phyloP scores from a whole-genome alignment of 1,140 invertebrate species.

The Physella acuta region DNA sequence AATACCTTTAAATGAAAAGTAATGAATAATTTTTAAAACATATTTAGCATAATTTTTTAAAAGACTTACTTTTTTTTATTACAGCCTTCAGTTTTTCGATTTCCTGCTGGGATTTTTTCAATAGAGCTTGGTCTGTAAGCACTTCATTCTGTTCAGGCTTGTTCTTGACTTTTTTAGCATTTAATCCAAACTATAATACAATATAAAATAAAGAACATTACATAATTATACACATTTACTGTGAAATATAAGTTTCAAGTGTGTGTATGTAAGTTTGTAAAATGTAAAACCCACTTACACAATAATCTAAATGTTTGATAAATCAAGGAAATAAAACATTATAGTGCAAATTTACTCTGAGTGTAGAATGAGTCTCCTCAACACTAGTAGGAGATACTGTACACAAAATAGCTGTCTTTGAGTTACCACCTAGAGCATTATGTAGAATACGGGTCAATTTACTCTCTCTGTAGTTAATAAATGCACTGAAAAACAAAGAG shows the following conservation, averaged over 20 bases:
- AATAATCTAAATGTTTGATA: too few relatives aligned
- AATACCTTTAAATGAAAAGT: too few relatives aligned
- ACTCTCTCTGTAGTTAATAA: slow-evolving; percentile 64
- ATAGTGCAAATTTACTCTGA: slow-evolving; percentile 51
- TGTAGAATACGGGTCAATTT: slow-evolving; percentile 67
- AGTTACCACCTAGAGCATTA: slow-evolving; percentile 69
- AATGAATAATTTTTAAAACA: background rate
- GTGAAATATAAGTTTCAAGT: too few relatives aligned
- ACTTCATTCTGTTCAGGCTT: slow-evolving; percentile 66
- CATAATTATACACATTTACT: too few relatives aligned
- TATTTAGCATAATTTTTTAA: slow-evolving; percentile 2
- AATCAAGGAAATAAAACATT: background rate
- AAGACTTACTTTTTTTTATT: slow-evolving; percentile 39
- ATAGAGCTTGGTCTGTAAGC: slow-evolving; percentile 49
- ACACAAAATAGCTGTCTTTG: slow-evolving; percentile 68
- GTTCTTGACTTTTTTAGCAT: slow-evolving; percentile 67
- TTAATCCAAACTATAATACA: slow-evolving; percentile 64
- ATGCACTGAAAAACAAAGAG: slow-evolving; percentile 36
- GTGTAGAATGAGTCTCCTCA: slow-evolving; percentile 68
- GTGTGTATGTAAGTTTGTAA: too few relatives aligned
- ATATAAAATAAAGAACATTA: slow-evolving; percentile 11
- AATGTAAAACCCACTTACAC: too few relatives aligned
- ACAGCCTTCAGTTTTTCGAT: slow-evolving; percentile 44
- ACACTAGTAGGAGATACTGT: slow-evolving; percentile 67
- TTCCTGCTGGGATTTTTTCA: slow-evolving; percentile 47